These are phyloP conservation scores for Sphenopsis melanotis DNA, from an alignment of 2,797 vertebrate genomes.

Conservation along the genomic window DNA sequence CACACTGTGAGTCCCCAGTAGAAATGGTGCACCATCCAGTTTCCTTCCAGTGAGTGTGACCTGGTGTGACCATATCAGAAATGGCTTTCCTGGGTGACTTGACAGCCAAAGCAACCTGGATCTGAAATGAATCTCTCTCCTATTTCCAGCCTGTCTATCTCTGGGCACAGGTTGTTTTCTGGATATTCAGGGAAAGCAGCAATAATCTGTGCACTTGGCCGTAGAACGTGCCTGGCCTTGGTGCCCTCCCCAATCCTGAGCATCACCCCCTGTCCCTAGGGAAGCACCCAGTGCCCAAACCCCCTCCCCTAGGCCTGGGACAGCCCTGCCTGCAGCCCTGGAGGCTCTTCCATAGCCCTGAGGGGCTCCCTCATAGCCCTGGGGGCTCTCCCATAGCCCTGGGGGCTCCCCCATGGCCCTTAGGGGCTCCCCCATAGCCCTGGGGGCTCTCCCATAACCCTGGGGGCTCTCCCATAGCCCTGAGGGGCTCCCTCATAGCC, in stretches of 20 bases:
- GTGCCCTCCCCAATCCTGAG: neutral
- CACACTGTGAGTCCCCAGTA: rapidly evolving
- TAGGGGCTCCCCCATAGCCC: no score
- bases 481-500: no score
- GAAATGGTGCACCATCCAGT: neutral
- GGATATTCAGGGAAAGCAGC: neutral
- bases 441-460: no score
- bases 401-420: rapidly evolving
- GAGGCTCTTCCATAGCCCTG: rapidly evolving
- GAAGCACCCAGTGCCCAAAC: rapidly evolving
- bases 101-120: neutral
- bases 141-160: neutral
- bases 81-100: neutral
- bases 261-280: rapidly evolving
- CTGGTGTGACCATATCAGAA: neutral
- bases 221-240: neutral
- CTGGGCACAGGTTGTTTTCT: neutral
- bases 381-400: rapidly evolving
- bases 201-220: no score
- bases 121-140: rapidly evolving
- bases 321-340: neutral
- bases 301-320: neutral
- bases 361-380: no score
- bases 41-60: neutral
- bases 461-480: no score